Conservation (phyloP, 2,113 vertebrate species). For the Poecile atricapillus region DNA sequence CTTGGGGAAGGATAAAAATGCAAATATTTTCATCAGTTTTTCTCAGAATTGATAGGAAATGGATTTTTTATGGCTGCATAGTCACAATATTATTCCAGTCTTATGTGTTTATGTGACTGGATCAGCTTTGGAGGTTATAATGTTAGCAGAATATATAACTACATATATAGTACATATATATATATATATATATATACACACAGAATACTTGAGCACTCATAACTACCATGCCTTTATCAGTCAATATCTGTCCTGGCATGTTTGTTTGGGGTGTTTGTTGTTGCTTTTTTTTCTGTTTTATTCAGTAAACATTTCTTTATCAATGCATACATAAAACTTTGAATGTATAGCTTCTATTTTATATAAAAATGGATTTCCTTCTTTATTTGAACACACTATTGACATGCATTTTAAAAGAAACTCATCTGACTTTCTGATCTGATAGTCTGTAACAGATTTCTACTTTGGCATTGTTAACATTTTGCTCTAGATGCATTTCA, state of each 20-base stretch:
- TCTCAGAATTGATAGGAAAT: neutral
- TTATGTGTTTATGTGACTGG: neutral
- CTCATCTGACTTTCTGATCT: neutral
- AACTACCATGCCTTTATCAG: neutral
- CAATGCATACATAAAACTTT: neutral
- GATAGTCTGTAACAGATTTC: neutral
- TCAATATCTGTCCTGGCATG: neutral
- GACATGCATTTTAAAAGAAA: neutral
- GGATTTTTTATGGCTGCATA: neutral
- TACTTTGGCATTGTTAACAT: neutral
- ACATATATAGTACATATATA: neutral
- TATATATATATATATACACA: accelerated
- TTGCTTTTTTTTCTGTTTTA: neutral
- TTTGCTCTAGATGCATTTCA: neutral
- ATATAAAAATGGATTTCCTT: neutral
- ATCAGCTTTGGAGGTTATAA: neutral
- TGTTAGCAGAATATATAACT: neutral
- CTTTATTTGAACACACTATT: neutral
- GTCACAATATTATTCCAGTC: neutral
- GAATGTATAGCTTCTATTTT: neutral
- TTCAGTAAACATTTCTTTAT: neutral
- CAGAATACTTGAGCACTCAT: neutral
- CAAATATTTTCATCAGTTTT: neutral
- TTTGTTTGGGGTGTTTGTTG: neutral
- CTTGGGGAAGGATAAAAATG: neutral